Base-by-base conservation (phyloP, 30 jellyfish, hydroid and myxozoan species). In the Catostylus mosaicus region DNA sequence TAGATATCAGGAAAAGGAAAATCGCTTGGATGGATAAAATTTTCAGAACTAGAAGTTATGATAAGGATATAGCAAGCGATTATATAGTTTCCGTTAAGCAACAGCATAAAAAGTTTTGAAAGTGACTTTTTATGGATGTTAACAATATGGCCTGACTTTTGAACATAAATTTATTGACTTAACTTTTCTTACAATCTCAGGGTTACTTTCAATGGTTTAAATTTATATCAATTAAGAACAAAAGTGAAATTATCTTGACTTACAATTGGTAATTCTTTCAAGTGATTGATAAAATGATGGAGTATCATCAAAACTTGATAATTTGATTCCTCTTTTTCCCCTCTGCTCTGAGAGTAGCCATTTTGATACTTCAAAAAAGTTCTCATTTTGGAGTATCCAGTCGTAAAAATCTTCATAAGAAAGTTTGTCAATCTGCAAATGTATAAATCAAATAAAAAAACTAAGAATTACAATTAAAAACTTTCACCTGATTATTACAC, bases 231-330 rank as follows among this genome's bases (percentile, higher is more conserved):
- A 52, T 8, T 8, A 7, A 8, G 26, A 12, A n/a, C n/a, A n/a
- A n/a, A n/a, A n/a, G n/a, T n/a, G n/a, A n/a, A n/a, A n/a, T 0
- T 51, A 30, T 5, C n/a, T 35, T 20, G 16, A 45, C 97, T 73
- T 67, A 93, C 98, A 73, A 66, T 78, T 86, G 8, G 97, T 86
- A 6, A 80, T 75, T 64, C 57, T 82, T 37, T 89, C 97, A 66
- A 93, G 79, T 23, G 96, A 86, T 37, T 93, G 95, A 71, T 86
- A 85, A 60, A 93, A 93, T 18, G 98, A 86, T 67, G 98, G 98
- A 24, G 95, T 70, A 35, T 87, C 96, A 57, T 93, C 95, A 30
- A 57, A 46, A 66, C 97, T 73, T 32, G 98, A 93, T 38, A 93
- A 77, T 70, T 72, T 76, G 23, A 93, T 64, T 31, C 96, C 90